Evolutionary conservation across 92 coral and sea anemone genomes (phyloP).

Genomic region (Montipora capitata): DNA sequence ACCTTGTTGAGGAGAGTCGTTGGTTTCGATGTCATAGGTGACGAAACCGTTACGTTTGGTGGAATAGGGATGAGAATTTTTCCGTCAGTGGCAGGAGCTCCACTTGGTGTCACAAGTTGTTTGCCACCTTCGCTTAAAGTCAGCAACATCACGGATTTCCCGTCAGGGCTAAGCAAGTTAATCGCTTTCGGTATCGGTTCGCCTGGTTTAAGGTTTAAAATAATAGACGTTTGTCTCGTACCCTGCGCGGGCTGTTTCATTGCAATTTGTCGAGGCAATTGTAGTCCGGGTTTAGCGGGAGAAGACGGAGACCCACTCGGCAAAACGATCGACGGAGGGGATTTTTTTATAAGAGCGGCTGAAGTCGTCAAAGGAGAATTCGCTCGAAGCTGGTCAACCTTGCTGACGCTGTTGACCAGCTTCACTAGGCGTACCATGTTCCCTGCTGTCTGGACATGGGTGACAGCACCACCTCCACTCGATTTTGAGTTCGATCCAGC

Average conservation of each 20-base stretch:
- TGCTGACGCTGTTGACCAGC: conserved; percentile 23
- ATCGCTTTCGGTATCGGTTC: conserved; percentile 48
- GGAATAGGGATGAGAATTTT: conserved; percentile 41
- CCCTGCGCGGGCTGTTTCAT: conserved; percentile 28
- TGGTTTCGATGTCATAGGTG: not conserved
- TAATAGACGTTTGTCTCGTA: not conserved
- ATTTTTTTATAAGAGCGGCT: not conserved
- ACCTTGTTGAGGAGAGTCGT: conserved; percentile 18
- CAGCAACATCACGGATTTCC: conserved; percentile 26
- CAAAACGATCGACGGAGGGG: not conserved
- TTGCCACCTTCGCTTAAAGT: conserved; percentile 42
- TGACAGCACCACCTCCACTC: not conserved
- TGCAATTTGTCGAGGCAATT: conserved; percentile 38
- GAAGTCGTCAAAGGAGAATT: not conserved
- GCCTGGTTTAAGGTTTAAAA: conserved; percentile 39
- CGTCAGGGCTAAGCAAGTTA: conserved; percentile 43
- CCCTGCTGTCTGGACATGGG: conserved; percentile 26
- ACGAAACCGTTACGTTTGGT: not conserved
- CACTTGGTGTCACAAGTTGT: conserved; percentile 16
- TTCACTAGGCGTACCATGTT: conserved; percentile 25
- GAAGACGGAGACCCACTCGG: not conserved
- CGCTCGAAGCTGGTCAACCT: conserved; percentile 1
- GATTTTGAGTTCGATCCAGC: not conserved
- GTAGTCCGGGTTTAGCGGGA: conserved; percentile 28
- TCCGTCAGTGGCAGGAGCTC: not conserved